Conservation (phyloP, 2,888 invertebrate species). For the Amphipyra tragopoginis region DNA sequence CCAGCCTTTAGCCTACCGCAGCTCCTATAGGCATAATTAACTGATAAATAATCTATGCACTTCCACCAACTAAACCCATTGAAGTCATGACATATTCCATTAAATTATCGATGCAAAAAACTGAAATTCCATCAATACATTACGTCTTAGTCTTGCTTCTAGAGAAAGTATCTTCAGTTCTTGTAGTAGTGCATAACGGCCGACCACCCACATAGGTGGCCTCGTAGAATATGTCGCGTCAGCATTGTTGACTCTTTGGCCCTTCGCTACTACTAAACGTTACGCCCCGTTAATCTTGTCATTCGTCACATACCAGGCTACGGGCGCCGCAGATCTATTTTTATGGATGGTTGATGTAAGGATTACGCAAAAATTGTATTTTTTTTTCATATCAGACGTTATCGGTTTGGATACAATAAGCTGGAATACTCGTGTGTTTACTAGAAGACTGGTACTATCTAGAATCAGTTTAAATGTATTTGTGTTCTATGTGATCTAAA, state of each 20-base stretch:
- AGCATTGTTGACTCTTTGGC: conserved; percentile 77
- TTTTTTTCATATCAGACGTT: neutral
- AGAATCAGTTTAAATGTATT: no score
- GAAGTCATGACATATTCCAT: no score
- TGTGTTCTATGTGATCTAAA: no score
- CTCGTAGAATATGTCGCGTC: conserved; percentile 77
- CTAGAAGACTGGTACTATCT: no score
- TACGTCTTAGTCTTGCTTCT: neutral
- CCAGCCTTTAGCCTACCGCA: no score
- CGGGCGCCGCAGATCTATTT: conserved; percentile 19
- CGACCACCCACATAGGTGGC: conserved; percentile 81
- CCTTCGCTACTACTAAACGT: conserved; percentile 78
- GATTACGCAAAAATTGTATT: conserved; percentile 25
- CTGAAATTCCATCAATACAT: neutral
- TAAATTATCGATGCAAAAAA: neutral
- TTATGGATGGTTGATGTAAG: conserved; percentile 12
- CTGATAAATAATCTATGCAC: no score
- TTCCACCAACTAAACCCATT: no score
- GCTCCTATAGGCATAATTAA: no score
- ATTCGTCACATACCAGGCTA: conserved; percentile 57
- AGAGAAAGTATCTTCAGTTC: conserved; percentile 12
- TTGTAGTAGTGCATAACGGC: neutral
- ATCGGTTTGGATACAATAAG: no score
- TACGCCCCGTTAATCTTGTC: conserved; percentile 78
- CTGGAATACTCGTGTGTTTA: no score